A percentile compares a stretch with the other conserved stretches of the same genome.
phyloP scores from a whole-genome alignment of 2,113 vertebrate species.

The Sisor rabdophorus region DNA sequence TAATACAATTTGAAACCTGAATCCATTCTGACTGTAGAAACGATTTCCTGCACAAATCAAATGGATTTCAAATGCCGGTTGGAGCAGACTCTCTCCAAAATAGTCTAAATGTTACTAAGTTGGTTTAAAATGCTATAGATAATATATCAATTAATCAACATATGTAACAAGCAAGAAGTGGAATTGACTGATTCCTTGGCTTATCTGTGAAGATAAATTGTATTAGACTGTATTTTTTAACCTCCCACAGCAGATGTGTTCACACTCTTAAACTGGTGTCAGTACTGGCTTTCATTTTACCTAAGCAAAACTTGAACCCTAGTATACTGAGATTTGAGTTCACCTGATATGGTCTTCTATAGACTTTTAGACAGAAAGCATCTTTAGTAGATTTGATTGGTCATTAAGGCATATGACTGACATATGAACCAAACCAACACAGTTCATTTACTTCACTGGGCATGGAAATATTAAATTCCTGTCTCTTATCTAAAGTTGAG shows the following conservation, averaged over 20 bases:
- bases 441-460: too few species aligned
- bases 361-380: too few species aligned
- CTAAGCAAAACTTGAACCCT: too few species aligned
- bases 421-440: too few species aligned
- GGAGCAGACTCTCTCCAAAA: neutral
- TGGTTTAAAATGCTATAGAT: neutral
- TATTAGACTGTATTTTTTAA: neutral
- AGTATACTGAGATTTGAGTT: too few species aligned
- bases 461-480: too few species aligned
- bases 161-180: neutral
- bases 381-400: too few species aligned
- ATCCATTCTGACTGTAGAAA: slow-evolving; percentile 3
- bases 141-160: neutral
- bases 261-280: too few species aligned
- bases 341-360: too few species aligned
- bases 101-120: neutral
- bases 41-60: neutral
- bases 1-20: slow-evolving; percentile 15
- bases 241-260: neutral
- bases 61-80: neutral
- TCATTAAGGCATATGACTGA: too few species aligned
- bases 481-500: too few species aligned
- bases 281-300: too few species aligned
- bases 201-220: neutral
- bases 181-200: neutral